These are phyloP conservation scores for Sinhomidia bicolor DNA, from an alignment of 2,888 invertebrate genomes.

Conservation along the genomic window DNA sequence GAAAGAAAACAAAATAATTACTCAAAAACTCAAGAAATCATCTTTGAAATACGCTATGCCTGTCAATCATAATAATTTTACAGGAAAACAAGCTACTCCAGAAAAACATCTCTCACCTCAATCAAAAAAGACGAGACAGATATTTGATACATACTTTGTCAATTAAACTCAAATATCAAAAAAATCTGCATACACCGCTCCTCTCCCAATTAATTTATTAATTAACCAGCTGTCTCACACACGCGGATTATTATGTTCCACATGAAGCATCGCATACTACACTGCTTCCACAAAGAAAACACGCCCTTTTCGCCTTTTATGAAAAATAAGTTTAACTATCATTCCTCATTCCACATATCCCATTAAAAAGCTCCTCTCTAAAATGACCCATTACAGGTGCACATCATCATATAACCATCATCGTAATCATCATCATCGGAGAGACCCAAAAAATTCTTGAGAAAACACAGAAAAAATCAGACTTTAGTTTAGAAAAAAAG, in stretches of 20 bases:
- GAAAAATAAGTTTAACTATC: constrained; percentile 43
- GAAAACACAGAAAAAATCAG: constrained; percentile 22
- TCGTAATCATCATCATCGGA: neutral
- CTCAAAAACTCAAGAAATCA: no score
- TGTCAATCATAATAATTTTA: neutral
- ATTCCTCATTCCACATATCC: neutral
- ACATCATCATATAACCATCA: no score
- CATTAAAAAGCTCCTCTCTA: neutral
- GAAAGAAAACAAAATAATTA: no score
- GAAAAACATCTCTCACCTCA: neutral
- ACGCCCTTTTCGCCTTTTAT: constrained; percentile 72
- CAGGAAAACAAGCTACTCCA: neutral
- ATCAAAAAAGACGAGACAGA: neutral
- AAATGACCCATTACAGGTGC: constrained; percentile 3
- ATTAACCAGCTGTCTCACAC: constrained; percentile 70
- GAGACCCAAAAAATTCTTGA: neutral
- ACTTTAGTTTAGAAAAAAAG: neutral
- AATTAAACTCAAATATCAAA: neutral
- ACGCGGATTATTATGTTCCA: constrained; percentile 65
- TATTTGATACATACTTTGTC: neutral
- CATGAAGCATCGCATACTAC: neutral
- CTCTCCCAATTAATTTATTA: constrained; percentile 72
- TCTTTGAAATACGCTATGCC: neutral
- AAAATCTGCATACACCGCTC: constrained; percentile 3
- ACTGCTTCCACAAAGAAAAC: constrained; percentile 38